A percentile compares a stretch with the other conserved stretches of the same genome.
Evolutionary conservation across 2,113 vertebrate species (phyloP).

Genomic region (Ochotona curzoniae): DNA sequence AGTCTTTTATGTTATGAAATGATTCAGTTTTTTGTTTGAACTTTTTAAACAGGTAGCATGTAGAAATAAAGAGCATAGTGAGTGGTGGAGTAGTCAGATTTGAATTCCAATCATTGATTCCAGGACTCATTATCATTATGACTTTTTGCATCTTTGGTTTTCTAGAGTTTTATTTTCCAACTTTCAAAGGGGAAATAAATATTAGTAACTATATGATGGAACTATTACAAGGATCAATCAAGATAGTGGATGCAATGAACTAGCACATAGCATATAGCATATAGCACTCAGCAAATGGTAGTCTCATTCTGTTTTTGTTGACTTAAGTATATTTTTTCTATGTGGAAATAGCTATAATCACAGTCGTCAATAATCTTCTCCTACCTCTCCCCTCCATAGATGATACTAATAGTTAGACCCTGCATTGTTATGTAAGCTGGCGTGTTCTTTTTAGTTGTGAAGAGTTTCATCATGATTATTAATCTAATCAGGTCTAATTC

Average conservation of each 20-base stretch:
- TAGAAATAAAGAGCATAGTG: not conserved
- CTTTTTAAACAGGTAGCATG: not conserved
- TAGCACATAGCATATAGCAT: not conserved
- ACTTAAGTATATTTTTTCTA: not conserved
- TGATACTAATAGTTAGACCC: not conserved
- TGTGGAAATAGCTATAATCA: not conserved
- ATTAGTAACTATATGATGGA: not conserved
- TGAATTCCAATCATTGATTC: not conserved
- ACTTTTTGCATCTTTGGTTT: not conserved
- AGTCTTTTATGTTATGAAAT: not conserved
- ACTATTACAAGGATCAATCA: not conserved
- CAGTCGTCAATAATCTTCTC: not conserved
- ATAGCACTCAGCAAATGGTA: not conserved
- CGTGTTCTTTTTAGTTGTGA: not conserved
- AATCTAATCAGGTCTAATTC: not conserved
- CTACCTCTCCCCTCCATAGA: not conserved
- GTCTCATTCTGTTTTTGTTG: not conserved
- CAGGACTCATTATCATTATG: not conserved
- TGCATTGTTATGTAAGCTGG: not conserved
- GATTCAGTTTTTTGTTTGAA: conserved; percentile 24
- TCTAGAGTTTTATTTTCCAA: not conserved
- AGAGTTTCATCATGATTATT: not conserved
- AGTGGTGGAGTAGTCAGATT: not conserved
- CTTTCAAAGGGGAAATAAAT: not conserved
- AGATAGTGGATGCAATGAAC: not conserved